A percentile compares a stretch with the other conserved stretches of the same genome.
phyloP scores from a whole-genome alignment of 23 tunicate genomes.

The Ciona savignyi region DNA sequence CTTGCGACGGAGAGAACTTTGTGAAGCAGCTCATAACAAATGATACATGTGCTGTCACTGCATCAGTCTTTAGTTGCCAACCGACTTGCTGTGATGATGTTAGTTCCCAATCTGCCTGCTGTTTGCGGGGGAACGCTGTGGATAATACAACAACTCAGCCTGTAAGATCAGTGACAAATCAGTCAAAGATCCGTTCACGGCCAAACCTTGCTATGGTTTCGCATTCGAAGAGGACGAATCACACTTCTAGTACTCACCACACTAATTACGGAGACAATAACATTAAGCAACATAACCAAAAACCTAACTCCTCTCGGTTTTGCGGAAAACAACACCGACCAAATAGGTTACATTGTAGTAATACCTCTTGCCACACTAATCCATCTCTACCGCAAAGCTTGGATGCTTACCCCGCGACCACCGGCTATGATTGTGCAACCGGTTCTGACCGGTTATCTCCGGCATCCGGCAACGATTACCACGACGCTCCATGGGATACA shows the following conservation, averaged over 20 bases:
- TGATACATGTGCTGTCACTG: not conserved
- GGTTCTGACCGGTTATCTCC: not conserved
- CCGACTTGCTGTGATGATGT: not conserved
- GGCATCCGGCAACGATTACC: constrained; percentile 7
- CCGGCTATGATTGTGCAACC: not conserved
- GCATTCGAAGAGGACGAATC: not conserved
- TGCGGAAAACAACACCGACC: not conserved
- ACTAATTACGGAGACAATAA: too few relatives aligned
- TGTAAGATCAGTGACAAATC: not conserved
- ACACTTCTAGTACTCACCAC: not conserved
- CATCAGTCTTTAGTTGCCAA: not conserved
- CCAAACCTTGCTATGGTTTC: not conserved
- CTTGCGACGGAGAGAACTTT: not conserved
- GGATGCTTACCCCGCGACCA: not conserved
- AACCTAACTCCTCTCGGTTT: not conserved
- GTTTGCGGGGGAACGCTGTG: not conserved
- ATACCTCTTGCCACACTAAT: too few relatives aligned
- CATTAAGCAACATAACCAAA: too few relatives aligned
- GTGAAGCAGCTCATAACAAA: not conserved
- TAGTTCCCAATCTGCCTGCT: not conserved
- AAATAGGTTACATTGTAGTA: too few relatives aligned
- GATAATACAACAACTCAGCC: not conserved
- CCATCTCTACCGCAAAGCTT: not conserved
- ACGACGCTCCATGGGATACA: constrained; percentile 24
- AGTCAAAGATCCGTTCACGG: not conserved